A percentile compares a stretch with the other conserved stretches of the same genome.
These are phyloP conservation scores for Ectropis crepuscularia DNA, from an alignment of 2,888 invertebrate genomes.

Conservation along the genomic window DNA sequence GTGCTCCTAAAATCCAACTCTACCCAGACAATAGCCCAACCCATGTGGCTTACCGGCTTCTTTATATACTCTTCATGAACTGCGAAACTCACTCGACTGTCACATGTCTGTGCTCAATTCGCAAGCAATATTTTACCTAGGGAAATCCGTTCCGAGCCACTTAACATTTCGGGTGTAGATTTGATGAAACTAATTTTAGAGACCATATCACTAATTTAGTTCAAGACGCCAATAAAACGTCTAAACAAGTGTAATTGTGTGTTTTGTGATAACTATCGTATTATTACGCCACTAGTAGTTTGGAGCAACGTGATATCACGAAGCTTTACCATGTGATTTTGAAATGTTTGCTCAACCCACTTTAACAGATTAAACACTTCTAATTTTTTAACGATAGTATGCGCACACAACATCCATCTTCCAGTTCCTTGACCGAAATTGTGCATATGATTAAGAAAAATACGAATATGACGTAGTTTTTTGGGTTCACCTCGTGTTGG, in stretches of 20 bases:
- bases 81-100: constrained; percentile 64
- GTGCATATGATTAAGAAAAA: constrained; percentile 53
- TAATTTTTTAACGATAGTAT: constrained; percentile 50
- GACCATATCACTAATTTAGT: constrained; percentile 3
- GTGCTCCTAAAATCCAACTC: constrained; percentile 68
- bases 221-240: constrained; percentile 20
- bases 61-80: constrained; percentile 59
- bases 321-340: constrained; percentile 39
- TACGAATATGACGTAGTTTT: constrained; percentile 61
- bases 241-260: constrained; percentile 28
- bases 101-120: constrained; percentile 50
- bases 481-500: constrained; percentile 57
- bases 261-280: constrained; percentile 29
- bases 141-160: constrained; percentile 55
- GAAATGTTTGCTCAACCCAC: constrained; percentile 56
- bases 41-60: constrained; percentile 68
- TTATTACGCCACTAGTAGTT: constrained; percentile 38
- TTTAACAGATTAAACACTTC: constrained; percentile 46
- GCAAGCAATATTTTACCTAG: constrained; percentile 49
- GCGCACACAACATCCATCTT: constrained; percentile 44
- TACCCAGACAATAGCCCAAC: constrained; percentile 74
- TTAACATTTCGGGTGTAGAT: constrained; percentile 52
- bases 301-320: constrained; percentile 38
- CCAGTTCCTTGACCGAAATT: constrained; percentile 69
- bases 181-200: constrained; percentile 7